phyloP scores from a whole-genome alignment of 1,140 invertebrate species.

The Diabrotica virgifera region DNA sequence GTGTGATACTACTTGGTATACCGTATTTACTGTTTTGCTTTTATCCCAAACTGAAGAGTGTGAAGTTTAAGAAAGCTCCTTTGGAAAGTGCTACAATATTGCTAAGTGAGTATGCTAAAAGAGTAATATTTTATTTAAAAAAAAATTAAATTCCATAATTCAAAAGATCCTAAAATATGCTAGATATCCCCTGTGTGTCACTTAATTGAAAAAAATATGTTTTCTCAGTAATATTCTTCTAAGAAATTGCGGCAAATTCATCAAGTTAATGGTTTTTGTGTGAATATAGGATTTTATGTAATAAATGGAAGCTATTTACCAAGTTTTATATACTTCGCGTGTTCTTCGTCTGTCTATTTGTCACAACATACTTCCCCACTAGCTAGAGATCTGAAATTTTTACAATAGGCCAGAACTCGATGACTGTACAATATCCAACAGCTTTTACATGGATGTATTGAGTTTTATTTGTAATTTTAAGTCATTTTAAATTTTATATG shows the following conservation, averaged over 20 bases:
- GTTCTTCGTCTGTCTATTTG: too few species aligned
- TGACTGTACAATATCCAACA: too few species aligned
- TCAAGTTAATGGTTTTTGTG: constrained; percentile 10
- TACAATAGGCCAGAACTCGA: too few species aligned
- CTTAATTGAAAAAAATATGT: not conserved
- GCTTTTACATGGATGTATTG: too few species aligned
- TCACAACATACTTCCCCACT: too few species aligned
- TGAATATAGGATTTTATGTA: too few species aligned
- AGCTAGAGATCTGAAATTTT: too few species aligned
- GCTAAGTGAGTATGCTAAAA: constrained; percentile 48
- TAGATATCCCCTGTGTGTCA: not conserved
- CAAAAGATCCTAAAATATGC: not conserved
- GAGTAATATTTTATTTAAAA: not conserved
- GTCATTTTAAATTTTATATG: too few species aligned
- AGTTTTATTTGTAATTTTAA: too few species aligned
- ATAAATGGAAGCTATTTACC: too few species aligned
- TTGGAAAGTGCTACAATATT: constrained; percentile 52
- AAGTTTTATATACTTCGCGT: too few species aligned
- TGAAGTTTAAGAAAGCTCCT: constrained; percentile 54
- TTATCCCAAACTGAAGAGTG: constrained; percentile 51
- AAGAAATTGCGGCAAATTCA: not conserved
- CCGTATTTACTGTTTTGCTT: constrained; percentile 53
- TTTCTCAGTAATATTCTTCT: constrained; percentile 5
- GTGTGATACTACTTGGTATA: constrained; percentile 50
- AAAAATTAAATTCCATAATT: not conserved